Evolutionary conservation across 2,113 vertebrate genomes (phyloP).

Genomic region (Aptenodytes forsteri): DNA sequence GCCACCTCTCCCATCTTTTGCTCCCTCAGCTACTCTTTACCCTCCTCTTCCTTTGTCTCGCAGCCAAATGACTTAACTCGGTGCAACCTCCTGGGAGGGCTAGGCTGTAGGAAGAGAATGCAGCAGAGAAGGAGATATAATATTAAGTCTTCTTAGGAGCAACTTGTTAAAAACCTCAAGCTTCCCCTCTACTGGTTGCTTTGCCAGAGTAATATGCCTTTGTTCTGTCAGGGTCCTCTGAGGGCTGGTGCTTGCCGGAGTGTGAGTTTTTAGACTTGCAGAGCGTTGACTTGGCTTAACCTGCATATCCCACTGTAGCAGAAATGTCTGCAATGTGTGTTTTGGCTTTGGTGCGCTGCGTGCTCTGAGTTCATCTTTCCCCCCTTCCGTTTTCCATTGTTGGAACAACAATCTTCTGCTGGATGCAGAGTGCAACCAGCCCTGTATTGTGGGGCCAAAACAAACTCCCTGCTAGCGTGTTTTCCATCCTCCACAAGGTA

Average conservation of each 20-base stretch:
- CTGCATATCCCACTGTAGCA: not conserved
- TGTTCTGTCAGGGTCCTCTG: not conserved
- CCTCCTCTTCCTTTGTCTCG: not conserved
- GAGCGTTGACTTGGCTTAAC: conserved; percentile 9
- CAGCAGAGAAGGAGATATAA: not conserved
- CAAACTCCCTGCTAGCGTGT: not conserved
- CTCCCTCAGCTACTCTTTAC: not conserved
- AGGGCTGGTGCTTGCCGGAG: not conserved
- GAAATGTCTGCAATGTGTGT: not conserved
- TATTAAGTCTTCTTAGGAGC: not conserved
- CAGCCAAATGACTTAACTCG: not conserved
- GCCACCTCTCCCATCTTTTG: not conserved
- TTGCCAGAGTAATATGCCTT: not conserved
- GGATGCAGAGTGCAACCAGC: not conserved
- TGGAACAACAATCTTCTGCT: conserved; percentile 51
- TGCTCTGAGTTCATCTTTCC: conserved; percentile 26
- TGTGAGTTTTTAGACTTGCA: not conserved
- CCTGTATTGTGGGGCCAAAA: conserved; percentile 42
- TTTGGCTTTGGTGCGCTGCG: not conserved
- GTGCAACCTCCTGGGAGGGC: not conserved
- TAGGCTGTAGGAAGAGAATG: not conserved
- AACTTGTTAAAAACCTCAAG: not conserved
- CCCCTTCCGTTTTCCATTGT: conserved; percentile 42
- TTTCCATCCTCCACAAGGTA: conserved; percentile 36
- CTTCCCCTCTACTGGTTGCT: not conserved